These are phyloP conservation scores for Drosophila eugracilis DNA, from an alignment of 1,140 invertebrate species.

Conservation along the genomic window DNA sequence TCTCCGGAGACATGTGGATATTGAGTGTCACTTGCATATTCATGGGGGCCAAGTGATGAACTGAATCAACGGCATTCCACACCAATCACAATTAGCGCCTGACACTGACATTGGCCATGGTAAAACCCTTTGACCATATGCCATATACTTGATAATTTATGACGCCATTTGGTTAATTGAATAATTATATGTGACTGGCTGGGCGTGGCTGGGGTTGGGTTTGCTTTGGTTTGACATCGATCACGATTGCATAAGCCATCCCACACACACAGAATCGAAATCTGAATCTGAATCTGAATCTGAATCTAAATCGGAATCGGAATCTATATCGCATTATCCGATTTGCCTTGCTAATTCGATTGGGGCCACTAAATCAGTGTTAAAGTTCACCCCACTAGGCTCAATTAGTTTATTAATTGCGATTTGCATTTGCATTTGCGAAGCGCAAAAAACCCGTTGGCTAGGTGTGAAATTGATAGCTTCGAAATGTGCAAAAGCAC, in stretches of 20 bases:
- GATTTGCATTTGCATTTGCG: constrained; percentile 22
- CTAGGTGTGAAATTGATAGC: constrained; percentile 79
- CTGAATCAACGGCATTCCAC: constrained; percentile 73
- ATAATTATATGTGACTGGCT: constrained; percentile 74
- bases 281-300: constrained; percentile 22
- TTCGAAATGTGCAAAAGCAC: constrained; percentile 39
- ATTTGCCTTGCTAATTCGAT: constrained; percentile 62
- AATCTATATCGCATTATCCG: constrained; percentile 32
- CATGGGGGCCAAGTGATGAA: constrained; percentile 61
- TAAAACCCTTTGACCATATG: constrained; percentile 52
- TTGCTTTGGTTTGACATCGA: constrained; percentile 55
- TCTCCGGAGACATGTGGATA: constrained; percentile 29
- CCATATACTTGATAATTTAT: constrained; percentile 74
- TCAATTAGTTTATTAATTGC: constrained; percentile 60
- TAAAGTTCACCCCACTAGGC: constrained; percentile 39
- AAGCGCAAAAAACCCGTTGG: constrained; percentile 58
- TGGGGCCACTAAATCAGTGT: constrained; percentile 38
- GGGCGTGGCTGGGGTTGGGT: constrained; percentile 51
- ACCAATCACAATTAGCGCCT: constrained; percentile 65
- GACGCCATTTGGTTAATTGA: constrained; percentile 79
- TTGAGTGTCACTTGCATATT: constrained; percentile 58
- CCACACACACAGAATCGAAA: constrained; percentile 24
- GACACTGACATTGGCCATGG: constrained; percentile 56
- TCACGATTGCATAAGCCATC: constrained; percentile 68
- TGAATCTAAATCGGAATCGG: constrained; percentile 38